These are phyloP conservation scores for Phania funesta DNA, from an alignment of 2,888 invertebrate genomes.

Conservation along the genomic window DNA sequence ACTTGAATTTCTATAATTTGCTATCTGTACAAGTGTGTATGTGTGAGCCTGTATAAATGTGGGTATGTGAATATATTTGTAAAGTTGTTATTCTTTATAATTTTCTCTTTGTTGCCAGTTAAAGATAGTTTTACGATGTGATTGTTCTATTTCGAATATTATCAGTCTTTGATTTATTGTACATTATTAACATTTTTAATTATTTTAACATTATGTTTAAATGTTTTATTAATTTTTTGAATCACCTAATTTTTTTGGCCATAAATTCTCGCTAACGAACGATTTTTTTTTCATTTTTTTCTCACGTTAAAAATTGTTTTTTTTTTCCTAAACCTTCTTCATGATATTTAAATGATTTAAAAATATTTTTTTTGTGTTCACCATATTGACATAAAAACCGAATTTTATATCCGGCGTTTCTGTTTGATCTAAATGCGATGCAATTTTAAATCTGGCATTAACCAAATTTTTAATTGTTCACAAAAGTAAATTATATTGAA, in stretches of 20 bases:
- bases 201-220: conserved; percentile 76
- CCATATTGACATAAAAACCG: not conserved
- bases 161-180: conserved; percentile 75
- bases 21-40: too few species aligned
- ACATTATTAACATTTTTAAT: conserved; percentile 79
- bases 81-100: not conserved
- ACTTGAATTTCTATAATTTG: not conserved
- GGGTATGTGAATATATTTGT: not conserved
- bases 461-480: not conserved
- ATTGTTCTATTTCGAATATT: conserved; percentile 17
- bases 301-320: conserved; percentile 42
- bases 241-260: conserved; percentile 65
- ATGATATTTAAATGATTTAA: too few species aligned
- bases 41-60: not conserved
- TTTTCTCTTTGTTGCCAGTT: not conserved
- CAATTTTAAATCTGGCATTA: not conserved
- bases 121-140: not conserved
- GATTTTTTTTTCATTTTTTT: conserved; percentile 11
- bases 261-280: conserved; percentile 52
- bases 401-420: conserved; percentile 15
- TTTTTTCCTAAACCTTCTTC: not conserved
- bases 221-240: conserved; percentile 77
- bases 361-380: not conserved
- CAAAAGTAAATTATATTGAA: not conserved
- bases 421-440: conserved; percentile 22